phyloP scores from a whole-genome alignment of 2,797 vertebrate genomes.

The Dicrostonyx torquatus region DNA sequence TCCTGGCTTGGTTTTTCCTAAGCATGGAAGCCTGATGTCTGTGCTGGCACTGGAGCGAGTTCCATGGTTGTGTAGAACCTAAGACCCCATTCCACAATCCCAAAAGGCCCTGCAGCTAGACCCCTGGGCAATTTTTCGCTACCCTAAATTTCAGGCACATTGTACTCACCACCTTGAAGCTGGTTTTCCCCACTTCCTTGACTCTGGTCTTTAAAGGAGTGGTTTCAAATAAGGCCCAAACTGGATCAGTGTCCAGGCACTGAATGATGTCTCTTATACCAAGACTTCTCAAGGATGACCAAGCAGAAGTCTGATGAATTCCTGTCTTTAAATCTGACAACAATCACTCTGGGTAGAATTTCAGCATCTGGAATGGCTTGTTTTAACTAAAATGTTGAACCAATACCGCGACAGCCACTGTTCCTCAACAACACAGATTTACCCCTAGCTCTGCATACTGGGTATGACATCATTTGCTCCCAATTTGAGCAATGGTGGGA shows the following conservation, averaged over 20 bases:
- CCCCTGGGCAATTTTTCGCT: not conserved
- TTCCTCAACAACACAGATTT: not conserved
- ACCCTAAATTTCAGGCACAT: not conserved
- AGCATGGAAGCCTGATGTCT: not conserved
- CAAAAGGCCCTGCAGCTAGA: not conserved
- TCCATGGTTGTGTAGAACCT: not conserved
- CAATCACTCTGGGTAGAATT: not conserved
- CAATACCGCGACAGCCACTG: not conserved
- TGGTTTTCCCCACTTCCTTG: not conserved
- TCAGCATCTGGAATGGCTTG: not conserved
- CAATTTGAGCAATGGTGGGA: constrained; percentile 46
- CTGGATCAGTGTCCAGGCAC: not conserved
- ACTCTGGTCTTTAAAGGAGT: not conserved
- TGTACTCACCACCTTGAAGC: not conserved
- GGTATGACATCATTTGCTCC: not conserved
- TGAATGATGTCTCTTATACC: not conserved
- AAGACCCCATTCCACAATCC: not conserved
- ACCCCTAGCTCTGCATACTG: not conserved
- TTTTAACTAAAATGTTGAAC: not conserved
- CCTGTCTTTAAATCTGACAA: constrained; percentile 37
- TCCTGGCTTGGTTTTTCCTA: not conserved
- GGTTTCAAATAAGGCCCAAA: not conserved
- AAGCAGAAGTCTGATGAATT: constrained; percentile 31
- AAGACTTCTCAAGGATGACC: not conserved
- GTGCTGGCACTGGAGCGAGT: not conserved